Conservation (phyloP, 2,113 vertebrate genomes). For the Zosterops japonicus region DNA sequence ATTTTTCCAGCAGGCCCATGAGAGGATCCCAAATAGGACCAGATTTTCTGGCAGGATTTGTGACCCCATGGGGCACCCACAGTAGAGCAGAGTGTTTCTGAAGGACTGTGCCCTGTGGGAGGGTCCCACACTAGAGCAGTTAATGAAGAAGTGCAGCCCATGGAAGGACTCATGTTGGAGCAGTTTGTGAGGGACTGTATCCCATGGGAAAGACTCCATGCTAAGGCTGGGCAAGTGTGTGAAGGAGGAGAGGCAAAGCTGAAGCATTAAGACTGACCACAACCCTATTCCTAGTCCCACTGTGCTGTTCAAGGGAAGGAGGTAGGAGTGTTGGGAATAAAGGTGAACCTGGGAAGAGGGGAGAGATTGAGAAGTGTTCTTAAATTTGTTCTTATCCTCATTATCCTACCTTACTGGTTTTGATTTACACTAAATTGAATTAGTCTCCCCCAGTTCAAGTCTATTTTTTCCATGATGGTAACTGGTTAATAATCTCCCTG, state of each 20-base stretch:
- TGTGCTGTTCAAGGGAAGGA: not conserved
- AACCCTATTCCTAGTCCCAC: not conserved
- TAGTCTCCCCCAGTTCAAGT: not conserved
- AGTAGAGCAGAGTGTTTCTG: not conserved
- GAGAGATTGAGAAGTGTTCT: not conserved
- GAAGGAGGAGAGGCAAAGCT: not conserved
- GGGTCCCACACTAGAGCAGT: not conserved
- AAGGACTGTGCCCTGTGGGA: not conserved
- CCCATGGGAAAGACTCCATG: fast-evolving
- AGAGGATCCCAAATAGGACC: fast-evolving
- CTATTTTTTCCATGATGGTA: not conserved
- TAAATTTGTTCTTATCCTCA: not conserved
- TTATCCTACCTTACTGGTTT: not conserved
- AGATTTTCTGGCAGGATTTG: not conserved
- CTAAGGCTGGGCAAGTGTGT: not conserved
- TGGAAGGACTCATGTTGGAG: not conserved
- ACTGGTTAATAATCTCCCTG: not conserved
- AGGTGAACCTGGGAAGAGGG: not conserved
- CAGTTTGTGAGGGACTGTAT: not conserved
- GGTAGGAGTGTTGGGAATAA: not conserved
- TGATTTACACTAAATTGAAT: not conserved
- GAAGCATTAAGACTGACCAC: not conserved
- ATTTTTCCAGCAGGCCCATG: not conserved
- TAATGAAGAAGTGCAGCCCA: fast-evolving
- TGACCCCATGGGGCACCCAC: not conserved